A percentile compares a stretch with the other conserved stretches of the same genome.
These are phyloP conservation scores for Patella pellucida DNA, from an alignment of 2,888 invertebrate species.

Conservation along the genomic window DNA sequence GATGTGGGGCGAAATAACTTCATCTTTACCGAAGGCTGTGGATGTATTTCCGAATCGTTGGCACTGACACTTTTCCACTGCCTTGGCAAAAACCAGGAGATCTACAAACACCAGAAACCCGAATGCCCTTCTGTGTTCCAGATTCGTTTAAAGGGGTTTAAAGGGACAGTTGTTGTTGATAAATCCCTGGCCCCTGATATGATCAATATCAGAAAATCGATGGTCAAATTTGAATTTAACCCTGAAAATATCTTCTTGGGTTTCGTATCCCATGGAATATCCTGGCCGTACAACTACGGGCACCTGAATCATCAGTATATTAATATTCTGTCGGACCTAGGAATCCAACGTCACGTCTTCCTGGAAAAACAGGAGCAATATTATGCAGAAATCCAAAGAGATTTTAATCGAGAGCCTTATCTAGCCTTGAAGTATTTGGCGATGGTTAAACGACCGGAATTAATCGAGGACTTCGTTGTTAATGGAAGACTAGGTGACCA, in stretches of 20 bases:
- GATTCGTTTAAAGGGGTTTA: background rate
- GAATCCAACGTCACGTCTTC: slow-evolving; percentile 1
- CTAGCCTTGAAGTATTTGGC: background rate
- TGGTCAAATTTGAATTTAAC: background rate
- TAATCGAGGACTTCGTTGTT: background rate
- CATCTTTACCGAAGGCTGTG: slow-evolving; percentile 5
- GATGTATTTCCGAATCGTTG: background rate
- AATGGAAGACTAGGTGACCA: background rate
- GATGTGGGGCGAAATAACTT: background rate
- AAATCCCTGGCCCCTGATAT: background rate
- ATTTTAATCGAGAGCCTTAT: background rate
- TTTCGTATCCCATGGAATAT: background rate
- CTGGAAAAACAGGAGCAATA: slow-evolving; percentile 11
- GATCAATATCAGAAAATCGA: background rate
- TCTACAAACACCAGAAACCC: background rate
- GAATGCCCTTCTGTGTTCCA: background rate
- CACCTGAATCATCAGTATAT: slow-evolving; percentile 14
- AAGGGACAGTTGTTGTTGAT: background rate
- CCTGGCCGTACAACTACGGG: slow-evolving; percentile 7
- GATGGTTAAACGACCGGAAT: background rate
- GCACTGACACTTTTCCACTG: background rate
- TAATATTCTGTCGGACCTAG: slow-evolving; percentile 3
- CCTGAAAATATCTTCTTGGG: background rate
- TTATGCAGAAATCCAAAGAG: background rate
- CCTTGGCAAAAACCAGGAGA: no score